Base-by-base conservation (phyloP, 2,113 vertebrate species). In the Arenaria interpres region DNA sequence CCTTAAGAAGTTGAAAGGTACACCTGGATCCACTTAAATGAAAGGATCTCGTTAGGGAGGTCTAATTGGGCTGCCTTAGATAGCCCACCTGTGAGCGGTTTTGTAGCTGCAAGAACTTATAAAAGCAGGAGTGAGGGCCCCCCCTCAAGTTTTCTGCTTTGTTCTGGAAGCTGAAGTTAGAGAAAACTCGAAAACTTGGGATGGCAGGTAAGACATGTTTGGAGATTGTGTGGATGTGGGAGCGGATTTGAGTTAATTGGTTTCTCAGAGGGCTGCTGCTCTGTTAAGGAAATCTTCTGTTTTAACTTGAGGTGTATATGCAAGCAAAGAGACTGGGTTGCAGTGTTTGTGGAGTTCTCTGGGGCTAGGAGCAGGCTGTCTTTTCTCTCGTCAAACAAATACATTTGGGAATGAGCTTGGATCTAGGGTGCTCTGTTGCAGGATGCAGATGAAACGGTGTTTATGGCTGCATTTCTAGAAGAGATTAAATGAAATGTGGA, bases 1-100 rank as follows among this genome's bases (percentile, higher is more conserved):
- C 78, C 85, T 86, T 41, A 37, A 71, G 48, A 51, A 75, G n/a
- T 10, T 6, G n/a, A 54, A 64, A 72, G 18, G 28, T 32, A n/a
- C 90, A 96, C 79, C 94, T 97, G 95, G 45, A 93, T 92, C 80
- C 83, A 90, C 96, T 97, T 60, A 41, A 51, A 51, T 50, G 50
- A 94, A 91, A 72, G 27, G 43, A 24, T 77, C 88, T 93, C 9
- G 27, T 86, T 89, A 92, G 48, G 76, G 56, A 84, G 43, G 30
- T 74, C 64, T 93, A 68, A 95, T 82, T 89, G 88, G 73, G 76
- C 80, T 92, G 92, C 54, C 37, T 30, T 51, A 19, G 9, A 85
- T 69, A 54, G 43, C 73, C 64, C 86, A 89, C 27, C 76, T 93
- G 92, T 60, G 69, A 95, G 3, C 41, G 12, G 68, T 14, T 80